Evolutionary conservation across 2,888 invertebrate genomes (phyloP), one percentile per base, ranked within the genome.

Genomic region (Xiphydria camelus): DNA sequence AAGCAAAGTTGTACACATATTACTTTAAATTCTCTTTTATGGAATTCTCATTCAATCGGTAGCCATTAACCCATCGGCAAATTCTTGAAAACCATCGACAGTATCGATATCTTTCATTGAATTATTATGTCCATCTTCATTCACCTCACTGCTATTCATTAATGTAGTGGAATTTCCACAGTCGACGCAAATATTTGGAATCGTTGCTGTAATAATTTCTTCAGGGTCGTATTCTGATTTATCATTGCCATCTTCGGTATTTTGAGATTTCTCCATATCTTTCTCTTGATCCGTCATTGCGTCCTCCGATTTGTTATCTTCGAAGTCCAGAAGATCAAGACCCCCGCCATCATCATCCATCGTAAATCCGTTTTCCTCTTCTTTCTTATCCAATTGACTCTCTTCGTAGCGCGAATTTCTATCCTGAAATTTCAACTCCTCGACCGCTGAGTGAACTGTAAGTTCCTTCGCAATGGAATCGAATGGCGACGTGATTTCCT

Each of bases 401-500:
- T 68, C 62, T 7, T 62, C 53, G 25, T 65, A 62, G 3, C 55
- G 60, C 2, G 43, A 55, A 14, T 51, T 49, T 9, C 32, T 25
- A 4, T 57, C 57, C 7, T 55, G 47, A 25, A 47, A 44, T 40
- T 61, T 62, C 1, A 57, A 49, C 5, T 65, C 60, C 25, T 69
- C 65, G 21, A 66, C 55, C 4, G 55, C 48, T 3, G 62, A 62
- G 23, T 69, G 65, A 54, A 62, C 70, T 1, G 62, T 57, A 9
- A 73, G 32, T 14, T 70, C 66, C 25, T 74, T 69, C 1, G 72
- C 55, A 17, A 74, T 61, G 4, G 61, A 57, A 15, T 69, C 64
- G 9, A 73, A 61, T 1, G 73, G 72, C 6, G 66, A 47, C 46
- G 63, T 61, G 10, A 65, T 57, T 18, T 64, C 62, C 17, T 69